These are phyloP conservation scores for Sebastes umbrosus DNA, from an alignment of 2,797 vertebrate genomes.

Conservation along the genomic window DNA sequence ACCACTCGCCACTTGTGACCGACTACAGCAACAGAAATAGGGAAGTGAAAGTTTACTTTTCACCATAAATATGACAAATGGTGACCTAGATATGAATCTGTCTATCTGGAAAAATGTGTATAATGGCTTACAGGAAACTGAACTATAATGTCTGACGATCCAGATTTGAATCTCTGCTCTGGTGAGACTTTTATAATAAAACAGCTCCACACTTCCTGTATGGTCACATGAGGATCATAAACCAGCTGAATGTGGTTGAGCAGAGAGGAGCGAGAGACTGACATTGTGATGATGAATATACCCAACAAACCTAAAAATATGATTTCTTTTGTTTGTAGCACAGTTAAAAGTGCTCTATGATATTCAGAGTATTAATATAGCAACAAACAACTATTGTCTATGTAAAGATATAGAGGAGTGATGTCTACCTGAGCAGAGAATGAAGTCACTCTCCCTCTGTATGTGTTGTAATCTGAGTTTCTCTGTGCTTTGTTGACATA, in stretches of 20 bases:
- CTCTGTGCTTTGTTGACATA: too few species aligned
- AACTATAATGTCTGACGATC: neutral
- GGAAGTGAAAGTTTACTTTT: slow-evolving; percentile 73
- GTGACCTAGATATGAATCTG: neutral
- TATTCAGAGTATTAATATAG: too few species aligned
- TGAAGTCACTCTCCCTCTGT: too few species aligned
- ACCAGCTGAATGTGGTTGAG: slow-evolving; percentile 18
- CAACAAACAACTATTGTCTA: too few species aligned
- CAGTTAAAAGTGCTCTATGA: neutral
- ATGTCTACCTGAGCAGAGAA: too few species aligned
- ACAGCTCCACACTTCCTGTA: slow-evolving; percentile 60
- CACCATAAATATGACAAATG: neutral
- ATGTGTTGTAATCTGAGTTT: too few species aligned
- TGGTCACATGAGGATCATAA: slow-evolving; percentile 58
- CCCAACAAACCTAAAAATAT: neutral
- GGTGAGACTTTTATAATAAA: neutral
- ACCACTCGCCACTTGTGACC: slow-evolving; percentile 48
- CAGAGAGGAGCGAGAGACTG: neutral
- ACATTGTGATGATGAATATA: neutral
- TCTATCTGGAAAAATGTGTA: neutral
- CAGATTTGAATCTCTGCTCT: neutral
- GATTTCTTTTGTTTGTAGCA: neutral
- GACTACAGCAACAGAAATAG: slow-evolving; percentile 16
- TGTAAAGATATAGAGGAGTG: too few species aligned
- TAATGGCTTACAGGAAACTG: slow-evolving; percentile 8